phyloP scores from a whole-genome alignment of 2,888 invertebrate species.

The Odontocerum albicorne region DNA sequence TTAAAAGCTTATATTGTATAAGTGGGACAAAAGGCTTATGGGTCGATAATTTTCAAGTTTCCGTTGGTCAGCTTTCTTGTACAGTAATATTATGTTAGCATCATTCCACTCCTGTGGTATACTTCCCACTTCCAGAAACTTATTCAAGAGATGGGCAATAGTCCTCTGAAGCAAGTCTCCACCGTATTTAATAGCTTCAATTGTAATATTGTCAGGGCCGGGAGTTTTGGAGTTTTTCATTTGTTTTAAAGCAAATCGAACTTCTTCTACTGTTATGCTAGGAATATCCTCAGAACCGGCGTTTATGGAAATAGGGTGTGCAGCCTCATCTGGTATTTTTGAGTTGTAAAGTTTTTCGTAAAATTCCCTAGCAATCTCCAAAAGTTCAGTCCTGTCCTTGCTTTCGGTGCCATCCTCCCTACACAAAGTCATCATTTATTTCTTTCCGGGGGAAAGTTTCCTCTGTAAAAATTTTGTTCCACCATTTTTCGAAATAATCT shows the following conservation, averaged over 20 bases:
- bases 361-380: neutral
- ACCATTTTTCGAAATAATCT: neutral
- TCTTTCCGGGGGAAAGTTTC: neutral
- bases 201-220: too few relatives aligned
- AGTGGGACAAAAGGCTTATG: too few relatives aligned
- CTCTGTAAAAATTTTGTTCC: neutral
- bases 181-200: too few relatives aligned
- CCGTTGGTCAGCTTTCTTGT: too few relatives aligned
- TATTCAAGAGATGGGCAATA: too few relatives aligned
- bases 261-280: neutral
- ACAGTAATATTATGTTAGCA: too few relatives aligned
- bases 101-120: too few relatives aligned
- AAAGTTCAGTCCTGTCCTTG: neutral
- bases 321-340: neutral
- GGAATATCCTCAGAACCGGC: conserved; percentile 1
- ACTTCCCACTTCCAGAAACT: too few relatives aligned
- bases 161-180: too few relatives aligned
- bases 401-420: neutral
- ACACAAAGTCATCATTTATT: neutral
- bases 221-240: too few relatives aligned
- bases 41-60: too few relatives aligned
- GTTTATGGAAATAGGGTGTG: neutral
- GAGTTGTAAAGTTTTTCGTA: conserved; percentile 1
- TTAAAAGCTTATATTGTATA: too few relatives aligned
- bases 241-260: neutral